Conservation (phyloP, 2,888 invertebrate species). For the Saturnia japonica region DNA sequence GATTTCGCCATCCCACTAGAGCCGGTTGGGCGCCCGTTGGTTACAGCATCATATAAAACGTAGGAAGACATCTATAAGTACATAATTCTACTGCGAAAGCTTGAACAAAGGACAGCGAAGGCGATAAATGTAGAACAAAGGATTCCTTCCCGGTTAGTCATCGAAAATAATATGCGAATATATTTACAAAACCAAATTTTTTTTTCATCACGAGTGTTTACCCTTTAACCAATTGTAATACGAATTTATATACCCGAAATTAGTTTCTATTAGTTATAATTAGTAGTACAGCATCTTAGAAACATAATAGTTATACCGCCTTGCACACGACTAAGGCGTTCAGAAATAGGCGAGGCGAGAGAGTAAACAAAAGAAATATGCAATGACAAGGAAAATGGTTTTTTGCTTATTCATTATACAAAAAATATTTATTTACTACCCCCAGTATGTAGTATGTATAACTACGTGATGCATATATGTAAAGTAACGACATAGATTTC, state of each 20-base stretch:
- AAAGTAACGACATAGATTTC: neutral
- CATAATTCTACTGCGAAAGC: neutral
- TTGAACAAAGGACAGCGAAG: neutral
- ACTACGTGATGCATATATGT: neutral
- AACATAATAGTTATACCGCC: too few species aligned
- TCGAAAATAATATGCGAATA: neutral
- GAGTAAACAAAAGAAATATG: too few species aligned
- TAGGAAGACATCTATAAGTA: neutral
- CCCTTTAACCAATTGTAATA: too few species aligned
- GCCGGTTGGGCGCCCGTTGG: conserved; percentile 12
- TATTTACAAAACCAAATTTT: too few species aligned
- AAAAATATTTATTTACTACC: neutral
- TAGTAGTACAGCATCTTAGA: too few species aligned
- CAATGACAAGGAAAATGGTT: too few species aligned
- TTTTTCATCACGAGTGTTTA: too few species aligned
- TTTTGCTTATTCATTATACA: too few species aligned
- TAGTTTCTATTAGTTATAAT: too few species aligned
- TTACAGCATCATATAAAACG: neutral
- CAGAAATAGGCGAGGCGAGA: too few species aligned
- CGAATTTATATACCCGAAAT: too few species aligned
- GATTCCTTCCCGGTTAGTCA: neutral
- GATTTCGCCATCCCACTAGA: conserved; percentile 17
- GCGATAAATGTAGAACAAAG: neutral
- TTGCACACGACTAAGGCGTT: too few species aligned
- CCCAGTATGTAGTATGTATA: neutral